Conservation (phyloP, 2,113 vertebrate genomes). For the Cynocephalus volans region DNA sequence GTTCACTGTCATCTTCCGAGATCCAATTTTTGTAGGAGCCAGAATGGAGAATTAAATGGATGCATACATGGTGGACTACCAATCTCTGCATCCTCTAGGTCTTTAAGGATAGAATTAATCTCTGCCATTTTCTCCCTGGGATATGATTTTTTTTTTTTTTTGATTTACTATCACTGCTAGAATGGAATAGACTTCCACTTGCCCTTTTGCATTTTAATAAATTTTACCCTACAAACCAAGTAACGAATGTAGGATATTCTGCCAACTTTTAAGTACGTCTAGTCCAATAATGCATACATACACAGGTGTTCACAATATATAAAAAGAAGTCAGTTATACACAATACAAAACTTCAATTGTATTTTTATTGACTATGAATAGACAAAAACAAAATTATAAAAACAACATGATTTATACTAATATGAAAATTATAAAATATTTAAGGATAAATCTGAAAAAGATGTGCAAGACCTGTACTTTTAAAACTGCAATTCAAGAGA, state of each 20-base stretch:
- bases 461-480: not conserved
- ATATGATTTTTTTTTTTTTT: not conserved
- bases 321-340: constrained; percentile 30
- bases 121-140: not conserved
- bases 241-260: not conserved
- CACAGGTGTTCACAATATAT: not conserved
- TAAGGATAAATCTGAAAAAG: not conserved
- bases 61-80: not conserved
- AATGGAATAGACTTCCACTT: not conserved
- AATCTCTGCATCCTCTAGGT: not conserved
- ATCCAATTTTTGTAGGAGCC: not conserved
- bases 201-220: not conserved
- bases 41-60: not conserved
- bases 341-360: not conserved
- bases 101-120: not conserved
- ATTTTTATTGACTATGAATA: not conserved
- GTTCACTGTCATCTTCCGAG: not conserved
- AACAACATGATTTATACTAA: not conserved
- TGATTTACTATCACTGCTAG: not conserved
- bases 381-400: constrained; percentile 2
- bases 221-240: constrained; percentile 14
- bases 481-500: not conserved
- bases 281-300: not conserved
- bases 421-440: not conserved
- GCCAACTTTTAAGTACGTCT: not conserved